Base-by-base conservation (phyloP, 2,797 vertebrate species). In the Leucoraja ocellata region DNA sequence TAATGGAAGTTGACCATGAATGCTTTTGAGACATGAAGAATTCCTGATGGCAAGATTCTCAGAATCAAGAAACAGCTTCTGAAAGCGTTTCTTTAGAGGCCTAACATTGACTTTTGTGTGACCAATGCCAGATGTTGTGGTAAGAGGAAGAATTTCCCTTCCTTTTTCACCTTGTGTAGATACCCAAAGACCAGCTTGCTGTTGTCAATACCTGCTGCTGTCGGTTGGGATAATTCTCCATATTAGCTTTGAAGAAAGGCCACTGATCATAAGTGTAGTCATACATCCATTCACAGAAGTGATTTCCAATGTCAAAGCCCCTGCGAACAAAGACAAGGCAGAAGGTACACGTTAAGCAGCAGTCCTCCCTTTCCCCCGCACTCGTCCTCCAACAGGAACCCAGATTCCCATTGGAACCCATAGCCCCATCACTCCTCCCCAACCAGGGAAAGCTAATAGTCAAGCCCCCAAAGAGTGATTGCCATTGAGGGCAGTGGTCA, bases 281-380 rank as follows among this genome's bases (percentile, higher is more conserved):
- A 93, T 98, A 99, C 65, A 97, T 96, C 98, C 98, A 99, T 94
- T 99, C 98, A 86, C 98, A 98, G 95, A 99, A 99, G 95, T 99
- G 98, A 95, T 99, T 99, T 3, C 98, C 98, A 11, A 99, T 98
- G 95, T 99, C 98, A 93, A 99, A 99, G 21, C 98, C 98, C 95
- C 98, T 98, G 94, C 23, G 84, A 83, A 4, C 93, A 90, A 83
- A 88, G 28, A 11, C 36, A 39, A 18, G 23, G 32, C 21, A 91
- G 25, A 21, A 91, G 90, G 2, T 13, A 13, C 23, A 36, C 11
- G 3, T 73, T 36, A 36, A 71, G 21, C 90, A 92, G 18, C 36
- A 68, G 11, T 23, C 46, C 9, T 46, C 39, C 18, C 79, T 7
- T 10, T 58, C 23, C 46, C 0, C 14, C n/a, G n/a, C n/a, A n/a